Evolutionary conservation across 2,888 invertebrate genomes (phyloP), one percentile per base, ranked within the genome.

Genomic region (Stenichneumon culpator): DNA sequence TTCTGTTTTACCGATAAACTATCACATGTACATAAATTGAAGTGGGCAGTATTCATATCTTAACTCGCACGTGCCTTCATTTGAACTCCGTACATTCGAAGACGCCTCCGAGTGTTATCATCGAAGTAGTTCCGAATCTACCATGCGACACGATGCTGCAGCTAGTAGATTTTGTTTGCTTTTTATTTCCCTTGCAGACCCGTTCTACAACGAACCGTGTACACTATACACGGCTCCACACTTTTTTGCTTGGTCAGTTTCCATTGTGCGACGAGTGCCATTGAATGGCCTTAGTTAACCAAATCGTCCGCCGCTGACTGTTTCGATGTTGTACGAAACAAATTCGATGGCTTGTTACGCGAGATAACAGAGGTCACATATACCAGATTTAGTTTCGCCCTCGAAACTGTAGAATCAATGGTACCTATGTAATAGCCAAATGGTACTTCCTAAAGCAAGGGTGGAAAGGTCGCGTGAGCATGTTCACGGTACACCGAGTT

Each of bases 241-340:
- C 28, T 63, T 54, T 25, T 54, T n/a, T 72, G 72, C 72, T 54
- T 54, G 72, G 19, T 47, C 52, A 54, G 72, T 19, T 16, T 44
- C 36, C 50, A 80, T 68, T 81, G 67, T 74, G 25, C 14, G 44
- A 19, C 47, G 47, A 73, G n/a, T 11, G 25, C 32, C 67, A 65
- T 74, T 81, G 50, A 72, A 72, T 80, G 19, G 73, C 65, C 39
- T 67, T 36, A 32, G 63, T 57, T 67, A 36, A n/a, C 36, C 22
- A 65, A 81, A 74, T 67, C 14, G 57, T 74, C 36, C n/a, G 11
- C 25, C n/a, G 32, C 32, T 60, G 36, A 52, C 25, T 36, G 74
- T 50, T n/a, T 60, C 28, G 22, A 9, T 19, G 16, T 65, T 65
- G 36, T 28, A 11, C n/a, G 39, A 39, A 22, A 67, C 22, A 39